These are phyloP conservation scores for Germaria angustata DNA, from an alignment of 2,888 invertebrate genomes.

Conservation along the genomic window DNA sequence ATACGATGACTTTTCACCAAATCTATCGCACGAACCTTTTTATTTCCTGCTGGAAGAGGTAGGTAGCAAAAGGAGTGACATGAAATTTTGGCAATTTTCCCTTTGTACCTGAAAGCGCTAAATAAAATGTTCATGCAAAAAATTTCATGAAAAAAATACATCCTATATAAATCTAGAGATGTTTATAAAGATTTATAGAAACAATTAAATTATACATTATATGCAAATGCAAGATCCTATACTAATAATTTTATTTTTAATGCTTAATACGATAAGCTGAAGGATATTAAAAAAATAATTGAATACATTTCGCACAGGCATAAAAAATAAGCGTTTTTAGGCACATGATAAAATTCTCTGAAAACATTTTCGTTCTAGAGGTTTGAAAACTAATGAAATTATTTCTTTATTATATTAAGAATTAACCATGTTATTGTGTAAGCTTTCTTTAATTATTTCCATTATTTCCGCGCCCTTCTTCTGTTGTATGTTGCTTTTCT, in stretches of 20 bases:
- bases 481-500: neutral
- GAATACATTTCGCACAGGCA: constrained; percentile 40
- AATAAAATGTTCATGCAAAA: too few relatives aligned
- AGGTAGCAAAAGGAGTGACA: neutral
- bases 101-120: too few relatives aligned
- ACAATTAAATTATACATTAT: constrained; percentile 47
- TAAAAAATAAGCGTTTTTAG: constrained; percentile 21
- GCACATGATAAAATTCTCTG: constrained; percentile 61
- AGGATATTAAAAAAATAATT: neutral
- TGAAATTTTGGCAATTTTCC: too few relatives aligned
- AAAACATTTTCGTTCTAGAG: neutral
- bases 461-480: neutral
- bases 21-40: neutral
- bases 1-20: neutral
- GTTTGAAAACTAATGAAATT: constrained; percentile 8
- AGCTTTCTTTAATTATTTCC: neutral
- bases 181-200: constrained; percentile 29
- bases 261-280: neutral
- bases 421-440: constrained; percentile 39
- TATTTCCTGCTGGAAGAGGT: neutral
- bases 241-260: constrained; percentile 7
- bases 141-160: too few relatives aligned
- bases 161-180: neutral
- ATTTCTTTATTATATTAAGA: constrained; percentile 17
- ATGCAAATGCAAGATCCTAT: constrained; percentile 7